phyloP scores from a whole-genome alignment of 2,797 vertebrate genomes.

The Falco berigora region DNA sequence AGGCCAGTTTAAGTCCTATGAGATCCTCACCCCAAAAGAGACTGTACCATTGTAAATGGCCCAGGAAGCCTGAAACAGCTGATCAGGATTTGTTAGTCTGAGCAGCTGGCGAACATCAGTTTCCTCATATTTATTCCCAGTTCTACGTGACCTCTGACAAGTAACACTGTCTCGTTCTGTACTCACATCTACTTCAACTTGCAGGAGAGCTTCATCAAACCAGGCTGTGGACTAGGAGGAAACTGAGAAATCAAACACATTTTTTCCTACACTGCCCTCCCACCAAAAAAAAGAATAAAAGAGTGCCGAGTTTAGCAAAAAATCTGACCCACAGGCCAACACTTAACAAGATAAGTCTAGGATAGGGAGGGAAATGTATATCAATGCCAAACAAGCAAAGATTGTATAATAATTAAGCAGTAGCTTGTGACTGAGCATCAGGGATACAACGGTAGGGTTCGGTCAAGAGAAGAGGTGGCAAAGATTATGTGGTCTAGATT shows the following conservation, averaged over 20 bases:
- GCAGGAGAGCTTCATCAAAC: not conserved
- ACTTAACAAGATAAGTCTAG: not conserved
- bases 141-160: not conserved
- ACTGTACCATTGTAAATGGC: not conserved
- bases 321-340: not conserved
- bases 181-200: not conserved
- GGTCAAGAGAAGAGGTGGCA: not conserved
- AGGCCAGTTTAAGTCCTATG: not conserved
- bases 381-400: not conserved
- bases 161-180: not conserved
- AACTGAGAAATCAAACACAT: not conserved
- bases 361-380: not conserved
- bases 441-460: not conserved
- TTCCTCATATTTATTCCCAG: not conserved
- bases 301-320: not conserved
- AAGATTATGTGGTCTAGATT: not conserved
- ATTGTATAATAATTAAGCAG: not conserved
- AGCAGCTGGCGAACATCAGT: not conserved
- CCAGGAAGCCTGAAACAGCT: not conserved
- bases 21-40: not conserved
- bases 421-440: not conserved
- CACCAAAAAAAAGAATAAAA: not conserved
- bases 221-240: not conserved
- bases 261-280: not conserved
- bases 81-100: not conserved